These are phyloP conservation scores for Puffinus mauretanicus DNA, from an alignment of 2,113 vertebrate genomes.

Conservation along the genomic window DNA sequence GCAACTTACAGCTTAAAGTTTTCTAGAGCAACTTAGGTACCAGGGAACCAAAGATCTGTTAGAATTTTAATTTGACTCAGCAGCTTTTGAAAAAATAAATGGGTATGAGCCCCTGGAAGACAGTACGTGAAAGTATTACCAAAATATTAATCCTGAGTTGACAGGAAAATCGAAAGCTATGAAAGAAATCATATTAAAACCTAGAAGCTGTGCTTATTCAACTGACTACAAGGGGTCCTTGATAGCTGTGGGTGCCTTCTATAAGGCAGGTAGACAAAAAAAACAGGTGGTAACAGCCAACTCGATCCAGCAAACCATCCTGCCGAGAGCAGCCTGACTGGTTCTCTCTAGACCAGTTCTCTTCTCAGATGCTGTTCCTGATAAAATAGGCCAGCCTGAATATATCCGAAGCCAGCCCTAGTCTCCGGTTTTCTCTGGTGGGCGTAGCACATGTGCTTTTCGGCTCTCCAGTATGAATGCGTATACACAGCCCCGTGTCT, in stretches of 20 bases:
- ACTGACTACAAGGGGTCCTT: not conserved
- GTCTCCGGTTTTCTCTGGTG: not conserved
- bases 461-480: not conserved
- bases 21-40: not conserved
- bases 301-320: not conserved
- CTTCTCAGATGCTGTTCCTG: not conserved
- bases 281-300: not conserved
- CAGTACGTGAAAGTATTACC: not conserved
- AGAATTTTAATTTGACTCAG: not conserved
- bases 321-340: not conserved
- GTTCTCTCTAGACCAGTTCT: not conserved
- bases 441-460: not conserved
- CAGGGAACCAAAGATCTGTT: not conserved
- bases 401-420: not conserved
- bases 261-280: not conserved
- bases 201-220: not conserved
- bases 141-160: not conserved
- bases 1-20: not conserved
- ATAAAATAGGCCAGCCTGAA: not conserved
- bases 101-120: not conserved
- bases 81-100: not conserved
- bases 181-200: not conserved
- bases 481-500: not conserved
- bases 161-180: not conserved
- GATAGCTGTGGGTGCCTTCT: not conserved